A percentile compares a stretch with the other conserved stretches of the same genome.
Evolutionary conservation across 2,797 vertebrate genomes (phyloP).

Genomic region (Atherinosoma microstoma): DNA sequence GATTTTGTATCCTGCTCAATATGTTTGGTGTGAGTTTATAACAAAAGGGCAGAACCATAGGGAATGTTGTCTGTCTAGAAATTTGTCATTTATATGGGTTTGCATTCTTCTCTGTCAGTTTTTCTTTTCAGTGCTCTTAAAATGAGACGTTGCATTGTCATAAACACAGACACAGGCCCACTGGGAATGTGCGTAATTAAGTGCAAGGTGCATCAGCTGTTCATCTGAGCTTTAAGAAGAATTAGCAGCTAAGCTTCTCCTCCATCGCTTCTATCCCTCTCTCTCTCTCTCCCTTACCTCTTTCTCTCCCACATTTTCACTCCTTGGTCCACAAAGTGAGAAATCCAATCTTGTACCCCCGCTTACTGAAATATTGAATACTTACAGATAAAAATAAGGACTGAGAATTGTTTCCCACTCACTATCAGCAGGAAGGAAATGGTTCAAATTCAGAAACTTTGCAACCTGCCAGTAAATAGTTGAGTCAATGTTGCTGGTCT

Average conservation of each 20-base stretch:
- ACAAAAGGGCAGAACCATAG: neutral
- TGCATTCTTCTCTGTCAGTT: conserved; percentile 2
- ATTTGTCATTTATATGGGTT: neutral
- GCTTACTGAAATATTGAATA: conserved; percentile 14
- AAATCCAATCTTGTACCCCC: conserved; percentile 12
- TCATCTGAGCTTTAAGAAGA: conserved; percentile 74
- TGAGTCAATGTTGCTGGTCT: conserved; percentile 51
- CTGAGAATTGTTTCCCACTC: neutral
- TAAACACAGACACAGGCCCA: conserved; percentile 38
- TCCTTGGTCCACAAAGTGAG: neutral
- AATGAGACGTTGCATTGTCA: conserved; percentile 29
- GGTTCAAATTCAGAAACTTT: neutral
- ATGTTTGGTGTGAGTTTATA: neutral
- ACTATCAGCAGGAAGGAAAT: neutral
- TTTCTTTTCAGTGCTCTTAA: conserved; percentile 7
- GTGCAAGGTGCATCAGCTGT: conserved; percentile 73
- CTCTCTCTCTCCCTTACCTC: neutral
- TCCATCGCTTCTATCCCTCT: conserved; percentile 11
- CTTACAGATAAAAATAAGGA: conserved; percentile 15
- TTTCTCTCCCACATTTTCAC: neutral
- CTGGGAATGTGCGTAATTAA: conserved; percentile 64
- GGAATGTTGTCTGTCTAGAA: neutral
- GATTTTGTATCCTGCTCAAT: neutral
- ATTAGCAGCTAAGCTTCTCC: conserved; percentile 67
- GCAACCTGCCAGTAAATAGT: conserved; percentile 43